Percentiles rank a stretch among this genome's conserved stretches.
These are phyloP conservation scores for Chloroclystis v-ata DNA, from an alignment of 2,888 invertebrate genomes.

Conservation along the genomic window DNA sequence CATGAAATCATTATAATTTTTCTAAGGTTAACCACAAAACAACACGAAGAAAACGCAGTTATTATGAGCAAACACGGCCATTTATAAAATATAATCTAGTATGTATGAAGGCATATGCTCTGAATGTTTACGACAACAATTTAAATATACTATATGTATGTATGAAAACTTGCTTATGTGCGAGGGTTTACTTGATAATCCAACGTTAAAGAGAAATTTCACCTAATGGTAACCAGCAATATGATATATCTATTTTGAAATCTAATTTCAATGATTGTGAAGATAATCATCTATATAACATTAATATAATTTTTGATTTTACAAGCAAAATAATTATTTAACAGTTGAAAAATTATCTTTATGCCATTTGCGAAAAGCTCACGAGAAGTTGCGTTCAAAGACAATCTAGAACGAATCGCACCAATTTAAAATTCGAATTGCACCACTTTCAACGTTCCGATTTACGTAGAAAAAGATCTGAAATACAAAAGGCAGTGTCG, in stretches of 20 bases:
- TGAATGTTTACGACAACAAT: too few species aligned
- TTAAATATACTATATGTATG: too few species aligned
- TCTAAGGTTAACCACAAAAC: slow-evolving; percentile 25
- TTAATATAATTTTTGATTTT: too few species aligned
- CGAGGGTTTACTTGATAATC: too few species aligned
- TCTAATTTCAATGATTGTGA: too few species aligned
- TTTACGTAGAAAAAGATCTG: slow-evolving; percentile 36
- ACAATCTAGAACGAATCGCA: slow-evolving; percentile 33
- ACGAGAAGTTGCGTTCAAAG: slow-evolving; percentile 19
- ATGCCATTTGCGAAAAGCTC: not conserved
- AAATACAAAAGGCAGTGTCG: slow-evolving; percentile 36
- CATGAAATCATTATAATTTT: slow-evolving; percentile 22
- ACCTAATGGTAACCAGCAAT: too few species aligned
- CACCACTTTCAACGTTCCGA: slow-evolving; percentile 41
- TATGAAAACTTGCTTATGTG: too few species aligned
- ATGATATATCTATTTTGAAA: too few species aligned
- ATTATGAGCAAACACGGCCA: not conserved
- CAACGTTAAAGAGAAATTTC: too few species aligned
- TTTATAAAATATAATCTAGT: not conserved
- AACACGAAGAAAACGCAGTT: slow-evolving; percentile 5
- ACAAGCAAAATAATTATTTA: too few species aligned
- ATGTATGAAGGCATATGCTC: not conserved
- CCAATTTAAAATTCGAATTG: slow-evolving; percentile 43
- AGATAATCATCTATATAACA: too few species aligned
- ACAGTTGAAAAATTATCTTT: not conserved